Conservation (phyloP, 2,113 vertebrate species). For the Ailurus styani region DNA sequence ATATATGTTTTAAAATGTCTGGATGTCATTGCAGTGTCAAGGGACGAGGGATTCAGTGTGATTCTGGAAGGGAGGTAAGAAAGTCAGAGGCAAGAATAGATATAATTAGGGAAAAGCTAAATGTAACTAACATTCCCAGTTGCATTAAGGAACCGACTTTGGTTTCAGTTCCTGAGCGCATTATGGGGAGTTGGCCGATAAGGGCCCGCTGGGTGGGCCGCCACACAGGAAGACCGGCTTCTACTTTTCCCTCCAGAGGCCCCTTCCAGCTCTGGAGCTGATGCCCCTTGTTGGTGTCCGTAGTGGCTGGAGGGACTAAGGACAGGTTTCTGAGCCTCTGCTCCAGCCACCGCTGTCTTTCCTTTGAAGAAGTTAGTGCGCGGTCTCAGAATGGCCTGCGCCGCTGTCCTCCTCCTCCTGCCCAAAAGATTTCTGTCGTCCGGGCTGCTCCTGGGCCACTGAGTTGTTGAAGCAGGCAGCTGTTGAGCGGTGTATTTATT, state of each 20-base stretch:
- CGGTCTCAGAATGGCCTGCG: rapidly evolving
- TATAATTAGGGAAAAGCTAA: neutral
- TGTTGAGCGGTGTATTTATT: rapidly evolving
- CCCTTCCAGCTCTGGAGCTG: neutral
- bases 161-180: neutral
- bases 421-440: neutral
- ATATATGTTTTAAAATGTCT: neutral
- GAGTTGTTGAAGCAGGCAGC: neutral
- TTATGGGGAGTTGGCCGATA: neutral
- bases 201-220: neutral
- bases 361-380: neutral
- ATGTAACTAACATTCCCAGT: neutral
- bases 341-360: neutral
- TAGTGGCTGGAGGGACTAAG: neutral
- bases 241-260: neutral
- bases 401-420: neutral
- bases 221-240: rapidly evolving
- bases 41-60: neutral
- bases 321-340: neutral
- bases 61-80: neutral
- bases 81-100: neutral
- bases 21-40: neutral
- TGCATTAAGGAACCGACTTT: neutral
- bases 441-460: neutral
- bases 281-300: neutral